Base-by-base conservation (phyloP, 1,140 invertebrate genomes). In the Lethrus apterus region DNA sequence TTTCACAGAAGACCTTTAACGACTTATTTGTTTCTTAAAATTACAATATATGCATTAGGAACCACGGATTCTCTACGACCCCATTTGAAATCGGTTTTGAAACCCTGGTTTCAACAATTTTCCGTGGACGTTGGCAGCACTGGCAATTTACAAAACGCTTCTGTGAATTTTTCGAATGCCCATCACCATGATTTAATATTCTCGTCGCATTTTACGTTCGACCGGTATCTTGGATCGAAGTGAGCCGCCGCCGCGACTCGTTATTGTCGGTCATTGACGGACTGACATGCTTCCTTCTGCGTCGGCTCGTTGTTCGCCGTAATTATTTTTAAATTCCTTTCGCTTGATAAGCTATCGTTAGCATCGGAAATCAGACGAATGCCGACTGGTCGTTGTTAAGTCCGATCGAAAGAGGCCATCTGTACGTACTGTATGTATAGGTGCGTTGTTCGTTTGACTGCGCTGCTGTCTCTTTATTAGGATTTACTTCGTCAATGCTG, bases 251-350 rank as follows among this genome's bases (percentile, higher is more conserved):
- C 35, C 35, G 35, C 44, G 50, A 55, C 50, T 55, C 50, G 53
- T 55, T 55, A 55, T 38, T 46, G 44, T 46, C 50, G 36, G 48
- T 15, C 46, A 46, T 51, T 55, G 53, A 55, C 50, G 53, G 53
- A 55, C 53, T 47, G 50, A 46, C 54, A 47, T 55, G 54, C 50
- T 47, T 46, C 46, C n/a, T n/a, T n/a, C n/a, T n/a, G n/a, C 46
- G 46, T 46, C 50, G 30, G 43, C 21, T 41, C 44, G 36, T 52
- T 55, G 46, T 52, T 47, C 46, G 29, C 41, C 44, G 49, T 55
- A 55, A 55, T 55, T 55, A 55, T 55, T 55, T 55, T 55, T 55
- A 55, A 55, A 55, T 55, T 55, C 53, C 46, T 52, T n/a, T n/a
- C n/a, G n/a, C n/a, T n/a, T 50, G 53, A 55, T 55, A 55, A 55